Evolutionary conservation across 2,797 vertebrate species (phyloP).

Genomic region (Microctenopoma lineatum): DNA sequence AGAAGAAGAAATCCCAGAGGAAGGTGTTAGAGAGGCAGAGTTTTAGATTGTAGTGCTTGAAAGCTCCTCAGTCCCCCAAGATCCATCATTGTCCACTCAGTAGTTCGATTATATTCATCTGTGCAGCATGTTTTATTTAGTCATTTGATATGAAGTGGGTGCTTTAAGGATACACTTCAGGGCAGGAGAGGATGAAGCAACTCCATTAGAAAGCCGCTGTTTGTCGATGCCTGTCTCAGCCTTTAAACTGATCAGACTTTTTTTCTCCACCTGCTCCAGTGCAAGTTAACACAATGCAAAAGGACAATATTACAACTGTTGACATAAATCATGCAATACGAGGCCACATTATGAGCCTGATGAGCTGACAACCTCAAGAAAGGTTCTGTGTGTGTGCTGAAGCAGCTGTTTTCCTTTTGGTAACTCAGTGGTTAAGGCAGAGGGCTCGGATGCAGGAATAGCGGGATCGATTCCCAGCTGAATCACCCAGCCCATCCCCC

Average conservation of each 20-base stretch:
- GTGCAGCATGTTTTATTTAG: slow-evolving; percentile 56
- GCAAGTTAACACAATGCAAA: not conserved
- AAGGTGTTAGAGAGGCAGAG: slow-evolving; percentile 40
- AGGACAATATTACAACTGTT: not conserved
- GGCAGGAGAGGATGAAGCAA: slow-evolving; percentile 27
- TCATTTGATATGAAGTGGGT: slow-evolving; percentile 49
- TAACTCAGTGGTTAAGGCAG: too few species aligned
- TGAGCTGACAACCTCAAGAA: too few species aligned
- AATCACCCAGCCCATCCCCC: too few species aligned
- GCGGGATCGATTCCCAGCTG: too few species aligned
- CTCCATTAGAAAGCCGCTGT: slow-evolving; percentile 39
- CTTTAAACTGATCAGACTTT: slow-evolving; percentile 13
- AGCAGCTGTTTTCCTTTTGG: too few species aligned
- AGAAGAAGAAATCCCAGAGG: slow-evolving; percentile 36
- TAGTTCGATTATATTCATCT: slow-evolving; percentile 58
- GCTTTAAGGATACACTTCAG: slow-evolving; percentile 36
- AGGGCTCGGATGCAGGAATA: too few species aligned
- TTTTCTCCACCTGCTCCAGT: not conserved
- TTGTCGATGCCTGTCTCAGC: slow-evolving; percentile 21
- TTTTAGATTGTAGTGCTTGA: slow-evolving; percentile 55
- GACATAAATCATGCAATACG: too few species aligned
- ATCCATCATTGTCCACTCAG: slow-evolving; percentile 52
- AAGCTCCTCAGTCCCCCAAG: slow-evolving; percentile 47
- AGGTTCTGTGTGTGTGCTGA: too few species aligned
- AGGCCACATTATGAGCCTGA: too few species aligned